Evolutionary conservation across 2,888 invertebrate genomes (phyloP), one percentile per base, ranked within the genome.

Genomic region (Chesias legatella): DNA sequence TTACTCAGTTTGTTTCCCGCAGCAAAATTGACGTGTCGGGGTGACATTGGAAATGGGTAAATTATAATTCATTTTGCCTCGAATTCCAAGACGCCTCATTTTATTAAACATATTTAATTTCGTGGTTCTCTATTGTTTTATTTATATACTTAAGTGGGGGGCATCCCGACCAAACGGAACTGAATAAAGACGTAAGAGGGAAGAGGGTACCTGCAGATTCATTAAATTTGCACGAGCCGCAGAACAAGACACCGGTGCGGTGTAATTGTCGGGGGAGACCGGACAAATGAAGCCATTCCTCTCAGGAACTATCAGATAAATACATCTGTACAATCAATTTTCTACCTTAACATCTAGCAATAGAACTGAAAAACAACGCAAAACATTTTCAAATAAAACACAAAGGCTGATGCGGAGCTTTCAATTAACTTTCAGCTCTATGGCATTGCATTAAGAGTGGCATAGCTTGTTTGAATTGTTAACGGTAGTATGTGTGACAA

Each of bases 181-280:
- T 42, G 38, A 47, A 53, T 49, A 54, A 48, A 54, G 53, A 41
- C 44, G 10, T 33, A 42, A 30, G 23, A 22, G n/a, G 20, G 20
- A 6, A 20, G 6, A 3, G 4, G 23, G 46, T 48, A 51, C 48
- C 50, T 51, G 53, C 43, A 36, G 48, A 43, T 48, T 71, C 76
- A 71, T 78, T 80, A 79, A 79, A 76, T 75, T 73, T 66, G 65
- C 73, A 66, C 77, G 73, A 65, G 50, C 58, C 60, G 59, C 63
- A 64, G 58, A 73, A 68, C 66, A 69, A 60, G 66, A 73, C 64
- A 49, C 68, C 49, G 51, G 43, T 51, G 57, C 49, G 51, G 43
- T 51, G 57, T 77, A 78, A 80, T 79, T 78, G 77, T 61, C 42
- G 62, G 67, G 71, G 71, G 67, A 60, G 57, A 50, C 38, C 37